Evolutionary conservation across 2,113 vertebrate species (phyloP).

Genomic region (Erythrocercus mccallii): DNA sequence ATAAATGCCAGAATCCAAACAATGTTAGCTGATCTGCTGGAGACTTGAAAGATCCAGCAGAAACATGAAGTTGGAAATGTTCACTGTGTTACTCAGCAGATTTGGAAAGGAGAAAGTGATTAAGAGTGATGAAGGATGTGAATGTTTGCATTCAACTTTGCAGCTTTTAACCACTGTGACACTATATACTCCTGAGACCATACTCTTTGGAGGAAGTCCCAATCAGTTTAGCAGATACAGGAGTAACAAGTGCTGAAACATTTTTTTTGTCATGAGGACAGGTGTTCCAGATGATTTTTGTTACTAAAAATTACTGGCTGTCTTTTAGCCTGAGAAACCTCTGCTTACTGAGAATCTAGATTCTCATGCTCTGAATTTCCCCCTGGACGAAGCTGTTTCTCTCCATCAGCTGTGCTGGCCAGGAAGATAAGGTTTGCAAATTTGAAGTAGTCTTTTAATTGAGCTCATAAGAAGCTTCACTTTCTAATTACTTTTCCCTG

Average conservation of each 20-base stretch:
- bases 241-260: not conserved
- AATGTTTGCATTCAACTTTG: not conserved
- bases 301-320: not conserved
- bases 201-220: not conserved
- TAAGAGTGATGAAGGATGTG: not conserved
- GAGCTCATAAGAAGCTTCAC: not conserved
- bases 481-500: not conserved
- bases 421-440: not conserved
- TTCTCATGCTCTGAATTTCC: not conserved
- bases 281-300: not conserved
- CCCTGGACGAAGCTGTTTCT: not conserved
- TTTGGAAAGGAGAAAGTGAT: not conserved
- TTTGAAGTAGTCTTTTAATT: constrained; percentile 1
- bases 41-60: not conserved
- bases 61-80: rapidly evolving
- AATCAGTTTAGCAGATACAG: not conserved
- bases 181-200: not conserved
- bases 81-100: not conserved
- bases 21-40: not conserved
- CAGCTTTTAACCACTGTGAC: not conserved
- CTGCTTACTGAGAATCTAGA: not conserved
- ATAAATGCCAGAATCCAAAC: not conserved
- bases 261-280: not conserved
- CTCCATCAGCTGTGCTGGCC: not conserved
- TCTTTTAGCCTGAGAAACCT: not conserved